phyloP scores from a whole-genome alignment of 2,797 vertebrate genomes.

The Pseudochirops cupreus region DNA sequence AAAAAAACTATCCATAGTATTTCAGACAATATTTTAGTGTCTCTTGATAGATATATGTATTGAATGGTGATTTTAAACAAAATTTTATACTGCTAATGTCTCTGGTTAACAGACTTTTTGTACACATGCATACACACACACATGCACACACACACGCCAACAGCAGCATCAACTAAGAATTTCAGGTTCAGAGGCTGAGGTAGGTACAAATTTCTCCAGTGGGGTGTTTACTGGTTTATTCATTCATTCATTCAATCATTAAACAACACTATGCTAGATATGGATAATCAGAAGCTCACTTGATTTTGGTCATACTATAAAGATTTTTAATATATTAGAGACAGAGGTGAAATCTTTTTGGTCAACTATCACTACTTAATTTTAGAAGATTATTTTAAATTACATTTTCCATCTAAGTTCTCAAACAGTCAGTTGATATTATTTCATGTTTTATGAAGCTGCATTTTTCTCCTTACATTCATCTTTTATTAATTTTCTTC shows the following conservation, averaged over 20 bases:
- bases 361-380: constrained; percentile 30
- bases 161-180: neutral
- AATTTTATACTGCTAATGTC: neutral
- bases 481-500: constrained; percentile 74
- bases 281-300: constrained; percentile 59
- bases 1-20: neutral
- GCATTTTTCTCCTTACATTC: constrained; percentile 29
- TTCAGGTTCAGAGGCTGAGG: neutral
- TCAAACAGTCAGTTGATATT: constrained; percentile 57
- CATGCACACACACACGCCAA: neutral
- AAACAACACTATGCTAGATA: constrained; percentile 10
- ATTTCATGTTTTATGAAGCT: constrained; percentile 57
- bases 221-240: constrained; percentile 32
- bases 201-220: neutral
- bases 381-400: constrained; percentile 54
- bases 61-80: neutral
- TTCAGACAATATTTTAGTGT: neutral
- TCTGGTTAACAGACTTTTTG: neutral
- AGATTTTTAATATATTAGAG: constrained; percentile 51
- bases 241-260: constrained; percentile 20
- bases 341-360: constrained; percentile 28
- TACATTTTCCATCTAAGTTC: constrained; percentile 57
- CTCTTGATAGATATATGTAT: neutral
- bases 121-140: neutral
- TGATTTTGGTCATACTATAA: constrained; percentile 43